Conservation (phyloP, 92 coral and sea anemone genomes). For the Phymanthus crucifer region DNA sequence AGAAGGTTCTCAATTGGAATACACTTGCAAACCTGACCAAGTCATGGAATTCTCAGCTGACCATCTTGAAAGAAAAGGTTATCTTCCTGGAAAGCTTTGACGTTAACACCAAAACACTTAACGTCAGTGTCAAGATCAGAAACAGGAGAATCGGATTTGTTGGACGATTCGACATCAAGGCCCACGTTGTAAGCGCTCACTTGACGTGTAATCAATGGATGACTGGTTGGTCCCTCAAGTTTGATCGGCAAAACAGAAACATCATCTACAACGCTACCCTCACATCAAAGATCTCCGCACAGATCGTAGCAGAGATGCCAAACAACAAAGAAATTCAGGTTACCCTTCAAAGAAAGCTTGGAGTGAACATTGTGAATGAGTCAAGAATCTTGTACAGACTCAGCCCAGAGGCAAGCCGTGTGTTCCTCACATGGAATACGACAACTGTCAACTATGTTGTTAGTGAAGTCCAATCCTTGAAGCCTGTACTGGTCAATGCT, state of each 20-base stretch:
- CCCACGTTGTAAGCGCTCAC: slow-evolving; percentile 69
- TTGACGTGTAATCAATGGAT: slow-evolving; percentile 56
- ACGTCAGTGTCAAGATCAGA: slow-evolving; percentile 47
- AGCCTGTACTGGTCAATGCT: slow-evolving; percentile 49
- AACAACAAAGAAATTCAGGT: slow-evolving; percentile 59
- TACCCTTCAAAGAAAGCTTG: slow-evolving; percentile 77
- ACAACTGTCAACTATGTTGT: slow-evolving; percentile 59
- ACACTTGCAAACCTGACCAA: slow-evolving; percentile 60
- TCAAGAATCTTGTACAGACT: slow-evolving; percentile 66
- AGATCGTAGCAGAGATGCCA: slow-evolving; percentile 83
- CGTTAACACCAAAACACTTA: slow-evolving; percentile 66
- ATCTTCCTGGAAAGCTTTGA: slow-evolving; percentile 62
- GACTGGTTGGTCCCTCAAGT: slow-evolving; percentile 73
- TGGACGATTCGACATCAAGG: slow-evolving; percentile 85
- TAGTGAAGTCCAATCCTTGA: slow-evolving; percentile 44
- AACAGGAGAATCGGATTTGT: slow-evolving; percentile 71
- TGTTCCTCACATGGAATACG: slow-evolving; percentile 79
- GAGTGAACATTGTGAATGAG: slow-evolving; percentile 69
- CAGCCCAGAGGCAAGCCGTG: slow-evolving; percentile 70
- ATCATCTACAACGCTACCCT: slow-evolving; percentile 70
- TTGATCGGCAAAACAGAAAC: slow-evolving; percentile 66
- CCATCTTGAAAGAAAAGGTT: slow-evolving; percentile 67
- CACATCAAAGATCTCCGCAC: slow-evolving; percentile 76
- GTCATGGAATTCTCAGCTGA: slow-evolving; percentile 69
- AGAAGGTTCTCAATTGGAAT: slow-evolving; percentile 59